Percentiles rank a stretch among this genome's conserved stretches.
Conservation (phyloP, 2,113 vertebrate genomes). For the Phrynosoma blainvillii region DNA sequence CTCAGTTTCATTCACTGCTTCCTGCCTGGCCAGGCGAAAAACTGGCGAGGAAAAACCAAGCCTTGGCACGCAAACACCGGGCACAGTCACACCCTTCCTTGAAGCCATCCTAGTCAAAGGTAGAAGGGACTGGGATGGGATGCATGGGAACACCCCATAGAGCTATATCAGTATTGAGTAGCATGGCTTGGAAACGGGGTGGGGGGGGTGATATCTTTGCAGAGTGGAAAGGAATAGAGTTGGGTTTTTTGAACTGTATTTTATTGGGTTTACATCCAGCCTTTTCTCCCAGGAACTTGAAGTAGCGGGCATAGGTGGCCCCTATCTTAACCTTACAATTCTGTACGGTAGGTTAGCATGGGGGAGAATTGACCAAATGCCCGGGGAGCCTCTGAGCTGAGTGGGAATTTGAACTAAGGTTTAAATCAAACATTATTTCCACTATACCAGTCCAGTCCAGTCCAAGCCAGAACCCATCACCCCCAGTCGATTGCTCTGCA, state of each 20-base stretch:
- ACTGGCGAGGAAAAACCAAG: background rate
- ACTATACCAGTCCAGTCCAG: too few species aligned
- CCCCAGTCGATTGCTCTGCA: too few species aligned
- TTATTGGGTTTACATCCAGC: background rate
- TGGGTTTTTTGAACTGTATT: background rate
- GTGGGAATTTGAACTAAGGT: background rate
- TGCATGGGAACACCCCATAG: background rate
- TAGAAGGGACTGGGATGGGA: background rate
- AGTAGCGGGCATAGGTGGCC: too few species aligned
- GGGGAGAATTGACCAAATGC: background rate
- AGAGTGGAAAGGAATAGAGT: background rate
- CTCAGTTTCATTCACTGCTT: slow-evolving; percentile 9
- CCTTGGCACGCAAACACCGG: background rate
- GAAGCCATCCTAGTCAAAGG: slow-evolving; percentile 2
- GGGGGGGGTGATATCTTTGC: background rate
- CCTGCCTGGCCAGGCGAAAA: background rate
- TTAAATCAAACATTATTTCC: too few species aligned
- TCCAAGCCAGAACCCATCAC: background rate
- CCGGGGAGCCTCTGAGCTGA: too few species aligned
- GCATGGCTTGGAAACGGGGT: too few species aligned
- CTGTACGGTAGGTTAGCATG: background rate
- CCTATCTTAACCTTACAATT: background rate
- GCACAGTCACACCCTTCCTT: background rate
- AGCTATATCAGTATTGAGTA: too few species aligned
- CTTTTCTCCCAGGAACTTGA: too few species aligned